Evolutionary conservation across 2,113 vertebrate species (phyloP), one percentile per base, ranked within the genome.

Genomic region (Phycodurus eques): DNA sequence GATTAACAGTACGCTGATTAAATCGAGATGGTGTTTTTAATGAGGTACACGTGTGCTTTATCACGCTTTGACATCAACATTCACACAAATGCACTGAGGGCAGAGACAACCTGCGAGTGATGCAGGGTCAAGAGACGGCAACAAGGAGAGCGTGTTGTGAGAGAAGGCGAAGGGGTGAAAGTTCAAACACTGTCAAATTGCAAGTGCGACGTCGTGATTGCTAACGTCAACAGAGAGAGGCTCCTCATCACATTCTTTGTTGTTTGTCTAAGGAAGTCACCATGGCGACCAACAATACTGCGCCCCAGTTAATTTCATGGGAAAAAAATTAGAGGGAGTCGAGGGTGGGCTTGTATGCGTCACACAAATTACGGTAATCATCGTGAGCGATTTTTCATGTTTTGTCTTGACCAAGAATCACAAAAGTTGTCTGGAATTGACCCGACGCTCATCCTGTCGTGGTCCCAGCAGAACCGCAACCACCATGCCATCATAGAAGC

Each of bases 231-330:
- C 44, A 65, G 13, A 3, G 19, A 60, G 62, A 65, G 62, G 42
- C n/a, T 65, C 5, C 42, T 17, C 20, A 22, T 65, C 63, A 65
- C 13, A 31, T 47, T 66, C 12, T 31, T 15, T 8, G 13, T 47
- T 47, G 64, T 66, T 66, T 47, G 22, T 31, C 43, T 49, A 15
- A 47, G 64, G 64, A 66, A 66, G 22, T 66, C 44, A 31, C 64
- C 64, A 47, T 47, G 44, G 64, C 2, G 8, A 66, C 43, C 14
- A 66, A 66, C 44, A 47, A 47, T 14, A 31, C 22, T 7, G 44
- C n/a, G 17, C 64, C 47, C 7, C 13, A 22, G 12, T 31, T 66
- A 0, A 47, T 31, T 47, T 66, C 64, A 66, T 27, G 64, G 44
- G 64, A 9, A 17, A 31, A 17, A 19, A 43, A n/a, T 5, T 44